Evolutionary conservation across 2,113 vertebrate species (phyloP).

Genomic region (Cettia cetti): DNA sequence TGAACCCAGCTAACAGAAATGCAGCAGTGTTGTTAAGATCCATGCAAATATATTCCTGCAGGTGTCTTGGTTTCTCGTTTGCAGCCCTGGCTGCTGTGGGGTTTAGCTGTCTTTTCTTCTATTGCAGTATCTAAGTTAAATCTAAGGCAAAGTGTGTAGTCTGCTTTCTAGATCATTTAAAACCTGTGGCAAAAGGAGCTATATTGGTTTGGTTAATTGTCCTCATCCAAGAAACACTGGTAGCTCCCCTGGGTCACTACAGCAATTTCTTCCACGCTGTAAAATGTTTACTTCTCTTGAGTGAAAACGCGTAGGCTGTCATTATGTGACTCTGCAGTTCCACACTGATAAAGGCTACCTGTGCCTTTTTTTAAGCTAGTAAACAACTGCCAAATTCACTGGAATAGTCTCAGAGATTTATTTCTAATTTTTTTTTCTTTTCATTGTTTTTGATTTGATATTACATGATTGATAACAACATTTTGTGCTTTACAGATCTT

Average conservation of each 20-base stretch:
- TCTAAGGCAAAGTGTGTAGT: not conserved
- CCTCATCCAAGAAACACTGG: not conserved
- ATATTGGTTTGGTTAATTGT: slow-evolving; percentile 45
- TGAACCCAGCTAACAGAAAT: not conserved
- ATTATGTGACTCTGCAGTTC: not conserved
- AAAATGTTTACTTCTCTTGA: not conserved
- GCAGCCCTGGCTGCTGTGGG: not conserved
- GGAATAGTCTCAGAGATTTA: not conserved
- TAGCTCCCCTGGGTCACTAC: not conserved
- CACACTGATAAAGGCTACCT: not conserved
- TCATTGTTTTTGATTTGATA: not conserved
- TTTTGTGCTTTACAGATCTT: not conserved
- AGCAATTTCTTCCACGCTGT: not conserved
- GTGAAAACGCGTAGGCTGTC: not conserved
- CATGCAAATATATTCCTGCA: not conserved
- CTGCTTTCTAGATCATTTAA: slow-evolving; percentile 34
- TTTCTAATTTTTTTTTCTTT: not conserved
- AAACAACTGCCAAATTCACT: not conserved
- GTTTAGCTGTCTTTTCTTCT: not conserved
- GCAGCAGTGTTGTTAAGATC: not conserved
- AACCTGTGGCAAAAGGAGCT: slow-evolving; percentile 45
- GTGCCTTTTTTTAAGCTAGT: not conserved
- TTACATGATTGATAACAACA: not conserved
- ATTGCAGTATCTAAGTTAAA: not conserved
- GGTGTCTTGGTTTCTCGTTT: not conserved